These are phyloP conservation scores for Alviniconcha marisindica DNA, from an alignment of 1,140 invertebrate genomes.

Conservation along the genomic window DNA sequence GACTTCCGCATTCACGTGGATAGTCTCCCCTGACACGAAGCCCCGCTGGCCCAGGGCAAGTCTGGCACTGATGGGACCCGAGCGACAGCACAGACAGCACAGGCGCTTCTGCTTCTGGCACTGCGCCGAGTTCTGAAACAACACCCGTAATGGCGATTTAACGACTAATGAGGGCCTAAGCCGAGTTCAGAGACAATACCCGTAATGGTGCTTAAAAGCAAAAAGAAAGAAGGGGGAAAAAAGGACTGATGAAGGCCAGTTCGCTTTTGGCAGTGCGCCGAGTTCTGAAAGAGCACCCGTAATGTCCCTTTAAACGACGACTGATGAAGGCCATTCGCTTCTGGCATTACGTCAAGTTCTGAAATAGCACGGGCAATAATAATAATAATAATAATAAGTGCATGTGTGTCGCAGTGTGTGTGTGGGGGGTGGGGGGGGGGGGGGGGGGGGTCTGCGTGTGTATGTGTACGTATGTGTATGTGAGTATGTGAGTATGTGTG, in stretches of 20 bases:
- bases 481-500: too few relatives aligned
- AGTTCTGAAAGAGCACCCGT: not conserved
- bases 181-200: too few relatives aligned
- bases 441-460: too few relatives aligned
- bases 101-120: conserved; percentile 57
- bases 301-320: too few relatives aligned
- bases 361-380: too few relatives aligned
- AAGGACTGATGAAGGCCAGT: not conserved
- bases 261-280: not conserved
- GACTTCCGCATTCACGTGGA: conserved; percentile 62
- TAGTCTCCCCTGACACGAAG: conserved; percentile 67
- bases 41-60: conserved; percentile 61
- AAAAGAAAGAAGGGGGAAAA: not conserved
- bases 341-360: too few relatives aligned
- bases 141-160: not conserved
- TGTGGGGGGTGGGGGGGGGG: too few relatives aligned
- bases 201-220: not conserved
- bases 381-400: too few relatives aligned
- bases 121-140: conserved; percentile 48
- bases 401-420: too few relatives aligned
- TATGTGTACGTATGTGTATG: too few relatives aligned
- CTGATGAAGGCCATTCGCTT: too few relatives aligned
- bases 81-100: conserved; percentile 68
- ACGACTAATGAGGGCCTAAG: not conserved
- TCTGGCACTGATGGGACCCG: conserved; percentile 61